Evolutionary conservation across 2,113 vertebrate genomes (phyloP), one percentile per base, ranked within the genome.

Genomic region (Bostrychus sinensis): DNA sequence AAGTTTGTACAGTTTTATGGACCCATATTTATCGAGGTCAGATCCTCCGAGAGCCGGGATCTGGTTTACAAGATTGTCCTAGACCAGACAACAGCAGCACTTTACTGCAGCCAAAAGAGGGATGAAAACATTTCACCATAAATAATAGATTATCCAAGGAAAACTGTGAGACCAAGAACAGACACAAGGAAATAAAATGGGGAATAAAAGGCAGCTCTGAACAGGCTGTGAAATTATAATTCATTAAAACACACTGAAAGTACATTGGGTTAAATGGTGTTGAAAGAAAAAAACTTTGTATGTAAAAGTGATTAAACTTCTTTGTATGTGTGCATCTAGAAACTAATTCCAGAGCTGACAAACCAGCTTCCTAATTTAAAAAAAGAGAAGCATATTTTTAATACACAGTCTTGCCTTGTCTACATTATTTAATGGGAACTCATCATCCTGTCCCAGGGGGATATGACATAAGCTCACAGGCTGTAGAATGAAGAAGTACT

Each of bases 21-120:
- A 79, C 69, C 72, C 8, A 72, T 51, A 50, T 80, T 80, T 76
- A 66, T 72, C 48, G 61, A 76, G 63, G 66, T 82, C 63, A 62
- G 45, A 37, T 32, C 67, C 56, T 0, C 39, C 25, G 82, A 85
- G 65, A 80, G 32, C 45, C 36, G 57, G 23, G 46, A 67, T 75
- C 53, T 66, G 51, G 71, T 73, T 66, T 72, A 53, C 39, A 66
- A 51, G 54, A 12, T 10, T 56, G 43, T 55, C 34, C 48, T 51
- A 12, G 59, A 48, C 45, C 30, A 60, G 71, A 66, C 73, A 76
- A 63, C 64, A 20, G 55, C 32, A 63, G 56, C 76, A 65, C 66
- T 80, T 73, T 66, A 32, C 57, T 64, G 38, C 32, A 56, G 56
- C 57, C 54, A 45, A 69, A 56, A 36, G 37, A 56, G 7, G 26